Percentiles rank a stretch among this genome's conserved stretches.
These are phyloP conservation scores for Peucedramus taeniatus DNA, from an alignment of 2,113 vertebrate species.

Conservation along the genomic window DNA sequence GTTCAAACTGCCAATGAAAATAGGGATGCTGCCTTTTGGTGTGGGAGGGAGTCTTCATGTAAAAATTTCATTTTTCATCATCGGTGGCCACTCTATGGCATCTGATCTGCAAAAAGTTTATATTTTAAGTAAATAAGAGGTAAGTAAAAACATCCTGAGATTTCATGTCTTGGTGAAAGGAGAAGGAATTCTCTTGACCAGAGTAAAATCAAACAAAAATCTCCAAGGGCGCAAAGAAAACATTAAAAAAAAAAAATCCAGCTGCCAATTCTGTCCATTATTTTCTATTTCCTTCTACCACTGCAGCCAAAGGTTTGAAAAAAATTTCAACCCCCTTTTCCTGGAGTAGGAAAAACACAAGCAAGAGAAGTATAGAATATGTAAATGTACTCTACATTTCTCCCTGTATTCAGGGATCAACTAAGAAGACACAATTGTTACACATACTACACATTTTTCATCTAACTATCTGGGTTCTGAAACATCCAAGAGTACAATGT, in stretches of 20 bases:
- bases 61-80: not conserved
- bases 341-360: not conserved
- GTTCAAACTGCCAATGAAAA: not conserved
- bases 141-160: not conserved
- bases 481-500: not conserved
- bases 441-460: accelerated
- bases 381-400: not conserved
- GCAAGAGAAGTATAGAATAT: not conserved
- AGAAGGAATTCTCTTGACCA: not conserved
- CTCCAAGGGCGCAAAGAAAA: not conserved
- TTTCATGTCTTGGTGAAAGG: not conserved
- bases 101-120: not conserved
- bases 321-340: not conserved
- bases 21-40: not conserved
- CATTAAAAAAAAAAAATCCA: not conserved
- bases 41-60: not conserved
- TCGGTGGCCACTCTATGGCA: not conserved
- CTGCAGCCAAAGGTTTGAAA: too few species aligned
- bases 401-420: not conserved
- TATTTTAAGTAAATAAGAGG: not conserved
- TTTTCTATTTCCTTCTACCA: not conserved
- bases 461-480: not conserved
- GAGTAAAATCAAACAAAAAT: not conserved
- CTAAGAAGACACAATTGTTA: not conserved
- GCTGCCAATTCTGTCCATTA: not conserved